Evolutionary conservation across 2,797 vertebrate species (phyloP), one percentile per base, ranked within the genome.

Genomic region (Gymnodraco acuticeps): DNA sequence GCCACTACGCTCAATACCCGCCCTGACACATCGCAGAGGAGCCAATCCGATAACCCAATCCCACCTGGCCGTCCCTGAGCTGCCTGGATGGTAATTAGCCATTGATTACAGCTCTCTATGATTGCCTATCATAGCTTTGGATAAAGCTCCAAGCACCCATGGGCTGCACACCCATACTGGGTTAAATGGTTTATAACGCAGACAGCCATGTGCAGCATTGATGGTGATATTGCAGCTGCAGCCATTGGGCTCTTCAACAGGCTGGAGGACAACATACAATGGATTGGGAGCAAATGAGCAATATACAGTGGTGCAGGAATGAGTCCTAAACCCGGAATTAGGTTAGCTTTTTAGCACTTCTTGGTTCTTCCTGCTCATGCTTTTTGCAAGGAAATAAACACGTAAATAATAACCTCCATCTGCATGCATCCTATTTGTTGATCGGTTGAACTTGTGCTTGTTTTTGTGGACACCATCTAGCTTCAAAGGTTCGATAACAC

Each of bases 21-120:
- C 55, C 27, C 72, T 77, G 70, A 77, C 73, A 58, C 80, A 77
- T 73, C 48, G 38, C 61, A 77, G 88, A 89, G 42, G 53, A 75
- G 72, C 79, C 78, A 81, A 77, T 89, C 81, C 73, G 71, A 85
- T 73, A 83, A 88, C 82, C 62, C 75, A 63, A 55, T 80, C 84
- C 65, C 74, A 83, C 77, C 78, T 87, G 85, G 78, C 78, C 54
- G 67, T 79, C 69, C 81, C 81, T 59, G 68, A 67, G 80, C 75
- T 51, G 46, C 71, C 51, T 53, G 60, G 23, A 55, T 64, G 69
- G 51, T 84, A 83, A 80, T 90, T 89, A 85, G 81, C 64, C 74
- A 81, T 85, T 87, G 82, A 87, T 88, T 87, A 82, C 70, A 80
- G 64, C 77, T 43, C 48, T 65, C 73, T 68, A 63, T 61, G 81